Conservation (phyloP, 2,888 invertebrate species). For the Dorcus parallelipipedus region DNA sequence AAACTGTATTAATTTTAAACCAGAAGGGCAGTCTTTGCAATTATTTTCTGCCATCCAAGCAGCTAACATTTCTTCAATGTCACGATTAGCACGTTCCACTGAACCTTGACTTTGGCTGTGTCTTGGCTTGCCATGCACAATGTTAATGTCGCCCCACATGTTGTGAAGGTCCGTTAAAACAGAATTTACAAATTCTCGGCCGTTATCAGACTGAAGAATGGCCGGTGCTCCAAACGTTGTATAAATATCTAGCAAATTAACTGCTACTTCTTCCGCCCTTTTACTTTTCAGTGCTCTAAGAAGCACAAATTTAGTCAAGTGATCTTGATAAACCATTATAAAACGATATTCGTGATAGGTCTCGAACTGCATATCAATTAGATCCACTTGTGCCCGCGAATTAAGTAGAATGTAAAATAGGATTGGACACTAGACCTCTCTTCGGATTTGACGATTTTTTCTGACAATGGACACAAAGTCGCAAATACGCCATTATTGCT, state of each 20-base stretch:
- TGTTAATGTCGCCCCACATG: slow-evolving; percentile 20
- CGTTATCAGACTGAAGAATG: neutral
- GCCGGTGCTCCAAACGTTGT: neutral
- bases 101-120: slow-evolving; percentile 29
- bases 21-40: slow-evolving; percentile 41
- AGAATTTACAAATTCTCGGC: too few relatives aligned
- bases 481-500: neutral
- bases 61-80: slow-evolving; percentile 39
- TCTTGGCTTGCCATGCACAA: slow-evolving; percentile 25
- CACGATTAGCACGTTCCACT: too few relatives aligned
- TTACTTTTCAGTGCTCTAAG: neutral
- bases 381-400: slow-evolving; percentile 39
- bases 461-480: neutral
- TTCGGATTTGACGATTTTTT: slow-evolving; percentile 4
- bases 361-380: slow-evolving; percentile 37
- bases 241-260: neutral
- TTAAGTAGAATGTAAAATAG: slow-evolving; percentile 13
- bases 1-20: slow-evolving; percentile 42
- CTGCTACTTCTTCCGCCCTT: slow-evolving; percentile 4
- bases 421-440: slow-evolving; percentile 20
- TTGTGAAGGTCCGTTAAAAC: neutral
- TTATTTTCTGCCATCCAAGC: slow-evolving; percentile 41
- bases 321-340: neutral
- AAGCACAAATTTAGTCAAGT: neutral
- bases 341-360: slow-evolving; percentile 25